Evolutionary conservation across 2,888 invertebrate species (phyloP), one percentile per base, ranked within the genome.

Genomic region (Pharmacophagus antenor): DNA sequence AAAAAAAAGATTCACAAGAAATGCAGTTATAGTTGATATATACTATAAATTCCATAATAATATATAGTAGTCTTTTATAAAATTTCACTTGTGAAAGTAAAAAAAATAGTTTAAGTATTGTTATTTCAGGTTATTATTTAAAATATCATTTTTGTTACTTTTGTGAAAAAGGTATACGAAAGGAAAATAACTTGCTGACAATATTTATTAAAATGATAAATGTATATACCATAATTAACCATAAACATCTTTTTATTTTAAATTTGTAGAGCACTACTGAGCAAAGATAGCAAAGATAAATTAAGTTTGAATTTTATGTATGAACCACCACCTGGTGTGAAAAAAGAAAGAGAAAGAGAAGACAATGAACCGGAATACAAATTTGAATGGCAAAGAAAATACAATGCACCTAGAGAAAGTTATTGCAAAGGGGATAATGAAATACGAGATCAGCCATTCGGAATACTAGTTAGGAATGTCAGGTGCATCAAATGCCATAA

Each of bases 341-440:
- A 97, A 69, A 97, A 97, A 74, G 97, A 97, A 80, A 92, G 96
- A 55, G 97, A 97, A 82, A 94, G 96, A 64, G 97, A 97, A 79
- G 96, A 97, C 71, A 96, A 97, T 78, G 98, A 98, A 78, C 97
- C 97, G 0, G 99, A 99, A 73, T 99, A 97, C 75, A 99, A 99
- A 85, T 99, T 99, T 90, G 99, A 99, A 80, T 99, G 99, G 99
- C 99, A 99, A 85, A 92, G 99, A 49, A 99, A 99, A 82, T 99
- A 98, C 76, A 99, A 99, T 91, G 99, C 99, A 5, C 99, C 99
- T 0, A 92, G 99, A 82, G 99, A 99, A 88, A 98, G 98, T 72
- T 99, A 98, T 81, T 98, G 99, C 73, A 99, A 99, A 83, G 98
- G 98, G 18, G 98, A 99, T 80, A 97, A 98, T 65, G 97, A 98